Base-by-base conservation (phyloP, 1,140 invertebrate species). In the Drosophila arawakana region DNA sequence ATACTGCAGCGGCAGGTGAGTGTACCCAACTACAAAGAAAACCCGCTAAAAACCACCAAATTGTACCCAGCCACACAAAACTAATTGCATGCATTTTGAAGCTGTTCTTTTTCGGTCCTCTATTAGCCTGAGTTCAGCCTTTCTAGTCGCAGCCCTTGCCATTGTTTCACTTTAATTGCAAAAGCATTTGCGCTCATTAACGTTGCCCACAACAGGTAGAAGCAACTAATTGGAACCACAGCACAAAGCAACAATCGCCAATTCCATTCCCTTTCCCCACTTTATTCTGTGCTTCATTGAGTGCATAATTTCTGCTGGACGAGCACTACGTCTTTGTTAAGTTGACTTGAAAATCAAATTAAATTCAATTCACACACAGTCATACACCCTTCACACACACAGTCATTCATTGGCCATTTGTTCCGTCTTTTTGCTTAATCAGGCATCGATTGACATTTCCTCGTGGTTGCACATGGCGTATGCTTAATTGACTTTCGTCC, bases 1-100 rank as follows among this genome's bases (percentile, higher is more conserved):
- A 92, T 92, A 47, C 81, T 92, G 57, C 91, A 92, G 62, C 86
- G 91, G 47, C 91, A 92, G 91, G 91, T 92, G 69, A 82, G 81
- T 76, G 44, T n/a, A 50, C 18, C 18, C 41, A 39, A 18, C 6
- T 13, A 34, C 35, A 7, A 15, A 15, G 9, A 3, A 47, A 6
- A 49, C 41, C 49, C 11, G 15, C 25, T 4, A 30, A 30, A 30
- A 7, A 10, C 9, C 41, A 3, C n/a, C 37, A 8, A 9, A 30
- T n/a, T n/a, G n/a, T n/a, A n/a, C n/a, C n/a, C n/a, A 50, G 13
- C n/a, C 30, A 30, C 49, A 15, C 46, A 35, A 13, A 73, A 63
- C 55, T 54, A 75, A 71, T 75, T 71, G 73, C 68, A 71, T 71
- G 67, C 46, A 49, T 37, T 62, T 70, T 61, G 55, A 46, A 13